Evolutionary conservation across 2,113 vertebrate species (phyloP).

Genomic region (Notarius quadriscutis): DNA sequence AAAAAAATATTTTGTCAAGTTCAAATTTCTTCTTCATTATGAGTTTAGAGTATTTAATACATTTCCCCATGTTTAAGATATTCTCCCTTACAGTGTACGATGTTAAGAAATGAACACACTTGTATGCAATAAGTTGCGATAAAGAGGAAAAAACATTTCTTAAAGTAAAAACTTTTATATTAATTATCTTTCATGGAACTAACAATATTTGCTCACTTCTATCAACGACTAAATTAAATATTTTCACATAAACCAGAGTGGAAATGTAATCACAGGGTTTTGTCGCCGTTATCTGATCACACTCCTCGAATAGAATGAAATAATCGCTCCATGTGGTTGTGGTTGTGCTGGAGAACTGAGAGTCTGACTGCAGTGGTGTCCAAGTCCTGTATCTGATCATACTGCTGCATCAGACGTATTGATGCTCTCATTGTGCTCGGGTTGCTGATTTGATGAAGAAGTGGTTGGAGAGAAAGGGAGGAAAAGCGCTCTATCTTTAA

Average conservation of each 20-base stretch:
- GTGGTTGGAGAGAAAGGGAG: neutral
- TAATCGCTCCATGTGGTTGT: neutral
- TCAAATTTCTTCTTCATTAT: too few species aligned
- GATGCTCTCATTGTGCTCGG: slow-evolving; percentile 39
- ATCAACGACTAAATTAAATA: neutral
- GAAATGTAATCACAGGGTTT: neutral
- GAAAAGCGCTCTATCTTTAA: too few species aligned
- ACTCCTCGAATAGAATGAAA: neutral
- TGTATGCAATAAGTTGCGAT: too few species aligned
- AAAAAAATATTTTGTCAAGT: too few species aligned
- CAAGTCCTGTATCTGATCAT: neutral
- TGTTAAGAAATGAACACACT: too few species aligned
- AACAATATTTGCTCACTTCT: too few species aligned
- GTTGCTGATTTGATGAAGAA: neutral
- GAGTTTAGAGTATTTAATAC: too few species aligned
- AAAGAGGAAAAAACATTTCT: too few species aligned
- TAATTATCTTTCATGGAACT: too few species aligned
- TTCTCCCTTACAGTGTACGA: too few species aligned
- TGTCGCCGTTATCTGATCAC: neutral
- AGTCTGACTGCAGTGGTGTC: neutral
- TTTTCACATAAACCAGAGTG: neutral
- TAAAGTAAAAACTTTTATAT: neutral
- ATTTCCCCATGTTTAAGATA: too few species aligned
- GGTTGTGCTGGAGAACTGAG: neutral
- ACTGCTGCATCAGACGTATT: slow-evolving; percentile 15